Evolutionary conservation across 2,888 invertebrate species (phyloP).

Genomic region (Dicranocentrus wangi): DNA sequence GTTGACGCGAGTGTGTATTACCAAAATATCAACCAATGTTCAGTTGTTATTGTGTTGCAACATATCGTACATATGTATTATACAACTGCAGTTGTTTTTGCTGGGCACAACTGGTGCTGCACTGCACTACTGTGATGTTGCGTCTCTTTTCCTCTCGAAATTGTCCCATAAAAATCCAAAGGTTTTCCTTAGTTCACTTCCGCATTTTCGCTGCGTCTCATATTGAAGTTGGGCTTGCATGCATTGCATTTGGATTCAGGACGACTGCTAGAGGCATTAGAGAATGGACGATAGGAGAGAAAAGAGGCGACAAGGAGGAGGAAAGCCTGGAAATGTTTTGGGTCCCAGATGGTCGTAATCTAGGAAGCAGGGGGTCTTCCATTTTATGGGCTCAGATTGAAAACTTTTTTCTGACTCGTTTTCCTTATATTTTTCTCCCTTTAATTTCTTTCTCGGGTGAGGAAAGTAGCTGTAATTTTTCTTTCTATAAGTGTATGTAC

Average conservation of each 20-base stretch:
- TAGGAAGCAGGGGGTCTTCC: conserved; percentile 71
- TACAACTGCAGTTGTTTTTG: conserved; percentile 37
- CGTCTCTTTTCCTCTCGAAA: conserved; percentile 34
- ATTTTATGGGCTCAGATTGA: conserved; percentile 73
- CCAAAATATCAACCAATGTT: neutral
- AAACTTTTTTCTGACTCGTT: conserved; percentile 70
- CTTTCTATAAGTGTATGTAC: too few relatives aligned
- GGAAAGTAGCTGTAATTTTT: conserved; percentile 61
- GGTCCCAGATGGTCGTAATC: conserved; percentile 73
- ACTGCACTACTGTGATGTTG: conserved; percentile 21
- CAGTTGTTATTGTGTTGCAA: conserved; percentile 1
- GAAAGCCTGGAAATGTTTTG: conserved; percentile 53
- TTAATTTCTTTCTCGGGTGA: conserved; percentile 27
- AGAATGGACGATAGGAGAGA: conserved; percentile 9
- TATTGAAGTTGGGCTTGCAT: conserved; percentile 14
- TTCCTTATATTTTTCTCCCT: conserved; percentile 30
- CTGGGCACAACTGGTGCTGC: conserved; percentile 23
- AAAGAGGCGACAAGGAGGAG: conserved; percentile 22
- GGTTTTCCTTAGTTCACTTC: conserved; percentile 42
- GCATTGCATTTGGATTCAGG: conserved; percentile 15
- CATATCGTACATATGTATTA: neutral
- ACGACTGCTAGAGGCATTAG: conserved; percentile 8
- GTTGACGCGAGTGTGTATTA: neutral
- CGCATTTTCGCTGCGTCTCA: conserved; percentile 18
- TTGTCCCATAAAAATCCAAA: conserved; percentile 64